Evolutionary conservation across 1,140 invertebrate species (phyloP).

Genomic region (Oreohelix idahoensis): DNA sequence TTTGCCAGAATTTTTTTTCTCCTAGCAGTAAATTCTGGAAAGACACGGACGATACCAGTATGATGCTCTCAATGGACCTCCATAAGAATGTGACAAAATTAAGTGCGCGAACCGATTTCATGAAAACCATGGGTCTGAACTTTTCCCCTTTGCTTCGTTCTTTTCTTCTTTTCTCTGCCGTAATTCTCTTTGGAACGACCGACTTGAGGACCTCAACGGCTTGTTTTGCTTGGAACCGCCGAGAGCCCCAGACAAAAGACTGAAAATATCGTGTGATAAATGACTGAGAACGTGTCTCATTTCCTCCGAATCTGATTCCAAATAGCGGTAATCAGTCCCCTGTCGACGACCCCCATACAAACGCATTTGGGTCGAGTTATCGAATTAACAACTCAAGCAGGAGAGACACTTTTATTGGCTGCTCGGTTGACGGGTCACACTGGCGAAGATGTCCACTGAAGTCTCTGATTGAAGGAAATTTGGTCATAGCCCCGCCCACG

Average conservation of each 20-base stretch:
- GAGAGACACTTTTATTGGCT: slow-evolving; percentile 40
- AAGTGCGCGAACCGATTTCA: slow-evolving; percentile 23
- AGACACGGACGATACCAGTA: not conserved
- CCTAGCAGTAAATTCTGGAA: not conserved
- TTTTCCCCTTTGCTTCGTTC: slow-evolving; percentile 8
- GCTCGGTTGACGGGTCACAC: slow-evolving; percentile 28
- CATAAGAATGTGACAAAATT: slow-evolving; percentile 25
- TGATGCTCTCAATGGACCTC: not conserved
- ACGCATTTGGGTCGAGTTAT: slow-evolving; percentile 19
- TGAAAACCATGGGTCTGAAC: not conserved
- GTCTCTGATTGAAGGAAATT: slow-evolving; percentile 25
- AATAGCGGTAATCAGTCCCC: slow-evolving; percentile 39
- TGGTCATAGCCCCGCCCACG: slow-evolving; percentile 19
- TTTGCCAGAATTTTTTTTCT: not conserved
- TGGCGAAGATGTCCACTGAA: not conserved
- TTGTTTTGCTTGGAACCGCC: slow-evolving; percentile 23
- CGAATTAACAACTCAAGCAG: slow-evolving; percentile 41
- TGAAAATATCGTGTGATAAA: slow-evolving; percentile 42
- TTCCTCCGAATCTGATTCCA: slow-evolving; percentile 20
- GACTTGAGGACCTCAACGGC: not conserved
- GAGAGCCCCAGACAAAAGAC: slow-evolving; percentile 32
- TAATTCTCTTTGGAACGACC: slow-evolving; percentile 25
- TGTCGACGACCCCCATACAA: slow-evolving; percentile 32
- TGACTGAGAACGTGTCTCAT: slow-evolving; percentile 32
- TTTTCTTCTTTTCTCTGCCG: not conserved